These are phyloP conservation scores for Vidua chalybeata DNA, from an alignment of 2,113 vertebrate species.

Conservation along the genomic window DNA sequence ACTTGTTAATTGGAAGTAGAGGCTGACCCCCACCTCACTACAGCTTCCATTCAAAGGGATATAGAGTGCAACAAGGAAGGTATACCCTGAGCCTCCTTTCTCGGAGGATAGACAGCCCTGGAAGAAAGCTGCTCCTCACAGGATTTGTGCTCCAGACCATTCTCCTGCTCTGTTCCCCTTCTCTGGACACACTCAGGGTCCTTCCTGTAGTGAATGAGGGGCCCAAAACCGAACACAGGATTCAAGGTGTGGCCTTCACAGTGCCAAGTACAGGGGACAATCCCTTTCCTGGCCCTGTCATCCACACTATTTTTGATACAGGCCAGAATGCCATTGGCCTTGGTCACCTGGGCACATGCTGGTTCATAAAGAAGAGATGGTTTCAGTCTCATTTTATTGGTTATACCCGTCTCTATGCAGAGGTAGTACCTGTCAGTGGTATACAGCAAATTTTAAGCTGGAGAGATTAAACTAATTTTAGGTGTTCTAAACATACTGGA, in stretches of 20 bases:
- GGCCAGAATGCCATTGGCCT: neutral
- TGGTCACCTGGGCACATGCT: neutral
- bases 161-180: fast-evolving
- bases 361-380: neutral
- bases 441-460: neutral
- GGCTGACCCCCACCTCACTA: fast-evolving
- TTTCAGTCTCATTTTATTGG: neutral
- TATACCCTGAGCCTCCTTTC: neutral
- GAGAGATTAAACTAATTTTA: neutral
- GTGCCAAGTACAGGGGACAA: fast-evolving
- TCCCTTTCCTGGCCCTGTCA: neutral
- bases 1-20: neutral
- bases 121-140: neutral
- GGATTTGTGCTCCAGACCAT: neutral
- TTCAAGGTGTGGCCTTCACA: fast-evolving
- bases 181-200: fast-evolving
- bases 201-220: neutral
- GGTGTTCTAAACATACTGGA: neutral
- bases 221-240: neutral
- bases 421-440: neutral
- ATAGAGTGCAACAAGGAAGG: neutral
- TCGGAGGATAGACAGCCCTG: neutral
- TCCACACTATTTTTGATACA: neutral
- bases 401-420: neutral
- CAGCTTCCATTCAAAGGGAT: neutral